Evolutionary conservation across 1,140 invertebrate species (phyloP).

Genomic region (Dendrolimus kikuchii): DNA sequence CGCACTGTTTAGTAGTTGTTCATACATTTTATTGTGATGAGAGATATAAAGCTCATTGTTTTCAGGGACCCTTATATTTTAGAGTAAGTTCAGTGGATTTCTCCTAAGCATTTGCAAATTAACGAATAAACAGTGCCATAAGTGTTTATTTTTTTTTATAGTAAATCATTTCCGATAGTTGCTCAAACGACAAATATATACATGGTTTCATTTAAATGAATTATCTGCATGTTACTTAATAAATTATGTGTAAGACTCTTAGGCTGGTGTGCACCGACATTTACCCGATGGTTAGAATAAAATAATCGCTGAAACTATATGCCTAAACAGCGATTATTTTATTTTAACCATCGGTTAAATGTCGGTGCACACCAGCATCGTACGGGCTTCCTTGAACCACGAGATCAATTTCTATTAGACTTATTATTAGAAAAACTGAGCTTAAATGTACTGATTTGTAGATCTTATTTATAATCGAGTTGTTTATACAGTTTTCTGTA

Average conservation of each 20-base stretch:
- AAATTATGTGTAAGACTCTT: background rate
- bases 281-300: too few relatives aligned
- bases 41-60: too few relatives aligned
- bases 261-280: too few relatives aligned
- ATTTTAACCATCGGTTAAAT: too few relatives aligned
- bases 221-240: constrained; percentile 29
- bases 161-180: constrained; percentile 29
- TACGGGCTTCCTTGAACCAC: constrained; percentile 40
- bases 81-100: constrained; percentile 4
- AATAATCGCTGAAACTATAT: too few relatives aligned
- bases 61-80: background rate
- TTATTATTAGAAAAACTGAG: constrained; percentile 8
- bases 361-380: background rate
- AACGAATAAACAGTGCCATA: constrained; percentile 60
- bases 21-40: too few relatives aligned
- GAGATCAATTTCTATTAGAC: constrained; percentile 22
- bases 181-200: constrained; percentile 30
- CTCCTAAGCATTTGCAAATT: constrained; percentile 27
- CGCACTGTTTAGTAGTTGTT: too few relatives aligned
- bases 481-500: too few relatives aligned
- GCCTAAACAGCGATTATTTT: too few relatives aligned
- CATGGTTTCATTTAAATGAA: constrained; percentile 18
- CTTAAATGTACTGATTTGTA: background rate
- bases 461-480: background rate
- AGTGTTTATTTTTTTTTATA: constrained; percentile 30